Conservation (phyloP, 2,888 invertebrate genomes). For the Griposia aprilina region DNA sequence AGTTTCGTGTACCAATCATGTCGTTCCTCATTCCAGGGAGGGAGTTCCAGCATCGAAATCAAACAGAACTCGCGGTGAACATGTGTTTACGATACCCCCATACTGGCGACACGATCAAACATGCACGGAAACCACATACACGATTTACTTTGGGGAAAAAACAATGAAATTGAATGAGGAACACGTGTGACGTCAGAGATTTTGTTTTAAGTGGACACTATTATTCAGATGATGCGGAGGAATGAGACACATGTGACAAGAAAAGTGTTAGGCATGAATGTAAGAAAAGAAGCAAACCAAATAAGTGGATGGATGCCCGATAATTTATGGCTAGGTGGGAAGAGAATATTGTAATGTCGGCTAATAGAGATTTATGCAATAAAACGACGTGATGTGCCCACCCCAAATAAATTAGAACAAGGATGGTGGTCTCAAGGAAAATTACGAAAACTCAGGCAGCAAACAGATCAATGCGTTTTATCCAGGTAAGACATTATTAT, state of each 20-base stretch:
- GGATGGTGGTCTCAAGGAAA: neutral
- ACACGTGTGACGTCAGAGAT: neutral
- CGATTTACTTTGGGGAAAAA: slow-evolving; percentile 44
- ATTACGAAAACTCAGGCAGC: neutral
- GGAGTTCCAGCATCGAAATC: slow-evolving; percentile 62
- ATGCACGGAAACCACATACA: slow-evolving; percentile 51
- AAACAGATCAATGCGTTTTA: neutral
- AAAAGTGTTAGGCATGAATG: neutral
- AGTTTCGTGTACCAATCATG: neutral
- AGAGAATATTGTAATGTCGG: too few relatives aligned
- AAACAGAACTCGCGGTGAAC: slow-evolving; percentile 66
- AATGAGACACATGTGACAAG: neutral
- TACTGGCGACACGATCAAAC: slow-evolving; percentile 57
- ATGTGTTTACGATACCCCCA: slow-evolving; percentile 70
- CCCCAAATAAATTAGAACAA: neutral
- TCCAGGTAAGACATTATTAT: neutral
- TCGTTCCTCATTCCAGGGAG: neutral
- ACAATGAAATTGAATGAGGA: slow-evolving; percentile 19
- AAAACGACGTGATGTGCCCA: neutral
- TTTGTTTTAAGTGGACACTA: neutral
- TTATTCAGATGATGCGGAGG: too few relatives aligned
- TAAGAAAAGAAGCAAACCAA: neutral
- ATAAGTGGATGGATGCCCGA: neutral
- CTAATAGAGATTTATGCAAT: neutral
- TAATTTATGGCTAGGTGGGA: neutral